A percentile compares a stretch with the other conserved stretches of the same genome.
These are phyloP conservation scores for Hetaerina americana DNA, from an alignment of 1,140 invertebrate genomes.

Conservation along the genomic window DNA sequence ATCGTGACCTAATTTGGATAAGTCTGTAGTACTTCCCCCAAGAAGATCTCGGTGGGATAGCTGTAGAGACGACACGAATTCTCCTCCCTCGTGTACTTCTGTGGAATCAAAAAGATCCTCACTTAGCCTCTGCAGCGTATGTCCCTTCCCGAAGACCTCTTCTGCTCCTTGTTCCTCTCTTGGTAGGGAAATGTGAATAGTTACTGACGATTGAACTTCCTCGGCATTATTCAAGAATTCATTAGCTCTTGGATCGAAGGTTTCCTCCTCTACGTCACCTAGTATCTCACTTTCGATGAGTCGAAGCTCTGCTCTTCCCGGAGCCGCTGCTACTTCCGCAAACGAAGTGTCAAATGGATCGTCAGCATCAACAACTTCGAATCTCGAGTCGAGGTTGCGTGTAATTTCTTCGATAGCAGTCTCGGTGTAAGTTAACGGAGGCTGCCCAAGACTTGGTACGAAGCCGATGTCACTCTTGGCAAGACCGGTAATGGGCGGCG, in stretches of 20 bases:
- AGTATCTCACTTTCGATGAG: constrained; percentile 45
- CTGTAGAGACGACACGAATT: constrained; percentile 17
- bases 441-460: neutral
- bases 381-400: constrained; percentile 26
- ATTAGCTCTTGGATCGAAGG: constrained; percentile 35
- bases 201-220: constrained; percentile 31
- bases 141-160: too few relatives aligned
- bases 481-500: constrained; percentile 16
- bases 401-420: constrained; percentile 29
- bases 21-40: constrained; percentile 58
- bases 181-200: constrained; percentile 40
- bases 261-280: constrained; percentile 15
- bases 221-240: too few relatives aligned
- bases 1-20: constrained; percentile 50
- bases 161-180: constrained; percentile 20
- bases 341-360: constrained; percentile 82
- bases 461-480: too few relatives aligned
- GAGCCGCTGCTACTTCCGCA: constrained; percentile 54
- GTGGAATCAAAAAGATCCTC: constrained; percentile 10
- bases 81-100: constrained; percentile 5
- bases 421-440: constrained; percentile 18
- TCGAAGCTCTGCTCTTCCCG: constrained; percentile 47
- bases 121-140: too few relatives aligned
- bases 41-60: constrained; percentile 43
- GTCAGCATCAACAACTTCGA: constrained; percentile 19